Evolutionary conservation across 2,888 invertebrate genomes (phyloP).

Genomic region (Muschampia plurimacula): DNA sequence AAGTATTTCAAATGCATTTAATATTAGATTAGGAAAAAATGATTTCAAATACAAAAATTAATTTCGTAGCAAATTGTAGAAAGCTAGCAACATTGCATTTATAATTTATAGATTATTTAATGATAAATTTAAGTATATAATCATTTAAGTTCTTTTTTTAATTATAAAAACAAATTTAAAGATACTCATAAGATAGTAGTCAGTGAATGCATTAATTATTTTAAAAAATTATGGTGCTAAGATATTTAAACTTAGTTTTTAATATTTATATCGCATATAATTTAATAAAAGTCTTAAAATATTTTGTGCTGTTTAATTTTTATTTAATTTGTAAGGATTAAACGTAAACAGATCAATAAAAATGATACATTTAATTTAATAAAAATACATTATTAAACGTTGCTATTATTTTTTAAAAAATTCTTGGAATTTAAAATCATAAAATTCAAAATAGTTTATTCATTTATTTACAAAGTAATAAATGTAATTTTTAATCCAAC

Average conservation of each 20-base stretch:
- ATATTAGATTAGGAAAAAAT: neutral
- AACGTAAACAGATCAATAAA: neutral
- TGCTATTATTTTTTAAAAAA: neutral
- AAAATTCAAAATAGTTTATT: no score
- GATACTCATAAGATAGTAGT: slow-evolving; percentile 77
- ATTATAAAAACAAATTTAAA: slow-evolving; percentile 49
- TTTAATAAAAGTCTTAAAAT: slow-evolving; percentile 26
- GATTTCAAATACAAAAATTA: neutral
- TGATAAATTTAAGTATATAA: neutral
- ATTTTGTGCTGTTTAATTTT: slow-evolving; percentile 21
- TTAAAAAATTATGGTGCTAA: slow-evolving; percentile 54
- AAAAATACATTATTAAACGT: neutral
- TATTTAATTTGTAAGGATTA: neutral
- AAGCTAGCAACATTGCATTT: slow-evolving; percentile 21
- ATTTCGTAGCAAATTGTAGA: neutral
- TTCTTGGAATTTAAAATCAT: neutral
- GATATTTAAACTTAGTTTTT: slow-evolving; percentile 19
- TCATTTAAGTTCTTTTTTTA: neutral
- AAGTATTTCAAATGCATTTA: slow-evolving; percentile 22
- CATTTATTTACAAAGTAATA: neutral
- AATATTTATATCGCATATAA: slow-evolving; percentile 20
- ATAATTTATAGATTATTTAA: neutral
- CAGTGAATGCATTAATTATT: slow-evolving; percentile 79
- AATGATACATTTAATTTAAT: neutral
- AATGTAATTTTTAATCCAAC: neutral